phyloP scores from a whole-genome alignment of 2,113 vertebrate genomes.

The Hiodon tergisus region DNA sequence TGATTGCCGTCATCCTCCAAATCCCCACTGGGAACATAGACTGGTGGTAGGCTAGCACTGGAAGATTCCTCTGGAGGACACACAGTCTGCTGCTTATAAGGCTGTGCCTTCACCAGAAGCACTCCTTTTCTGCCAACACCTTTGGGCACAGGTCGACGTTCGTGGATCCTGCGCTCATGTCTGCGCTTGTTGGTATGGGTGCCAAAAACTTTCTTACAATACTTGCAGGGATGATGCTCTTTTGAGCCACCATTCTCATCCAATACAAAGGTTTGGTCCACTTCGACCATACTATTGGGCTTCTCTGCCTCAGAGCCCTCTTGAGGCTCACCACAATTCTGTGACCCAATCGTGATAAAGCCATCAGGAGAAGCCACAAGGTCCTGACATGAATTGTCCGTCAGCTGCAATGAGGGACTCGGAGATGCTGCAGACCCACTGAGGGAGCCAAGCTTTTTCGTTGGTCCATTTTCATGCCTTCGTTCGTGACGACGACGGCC shows the following conservation, averaged over 20 bases:
- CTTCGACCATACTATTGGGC: background rate
- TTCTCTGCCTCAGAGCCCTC: constrained; percentile 5
- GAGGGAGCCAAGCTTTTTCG: constrained; percentile 43
- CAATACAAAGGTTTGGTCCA: constrained; percentile 12
- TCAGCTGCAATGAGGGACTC: background rate
- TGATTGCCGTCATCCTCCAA: constrained; percentile 67
- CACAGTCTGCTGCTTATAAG: constrained; percentile 43
- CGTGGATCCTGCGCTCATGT: constrained; percentile 80
- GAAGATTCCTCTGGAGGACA: constrained; percentile 45
- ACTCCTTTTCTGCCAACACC: constrained; percentile 63
- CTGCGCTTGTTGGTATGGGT: constrained; percentile 77
- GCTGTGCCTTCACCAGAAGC: constrained; percentile 53
- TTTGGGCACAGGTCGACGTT: constrained; percentile 74
- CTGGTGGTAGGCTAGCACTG: constrained; percentile 14
- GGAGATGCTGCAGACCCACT: background rate
- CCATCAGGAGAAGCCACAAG: constrained; percentile 2
- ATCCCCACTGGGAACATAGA: constrained; percentile 64
- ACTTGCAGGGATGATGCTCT: constrained; percentile 74
- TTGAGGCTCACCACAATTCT: background rate
- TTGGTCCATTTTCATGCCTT: constrained; percentile 66
- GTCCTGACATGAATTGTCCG: constrained; percentile 18
- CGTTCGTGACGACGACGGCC: constrained; percentile 71
- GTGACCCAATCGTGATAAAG: constrained; percentile 17
- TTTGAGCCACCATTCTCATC: constrained; percentile 65
- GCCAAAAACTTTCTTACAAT: constrained; percentile 85